Percentiles rank a stretch among this genome's conserved stretches.
These are phyloP conservation scores for Neopelma chrysocephalum DNA, from an alignment of 2,797 vertebrate genomes.

Conservation along the genomic window DNA sequence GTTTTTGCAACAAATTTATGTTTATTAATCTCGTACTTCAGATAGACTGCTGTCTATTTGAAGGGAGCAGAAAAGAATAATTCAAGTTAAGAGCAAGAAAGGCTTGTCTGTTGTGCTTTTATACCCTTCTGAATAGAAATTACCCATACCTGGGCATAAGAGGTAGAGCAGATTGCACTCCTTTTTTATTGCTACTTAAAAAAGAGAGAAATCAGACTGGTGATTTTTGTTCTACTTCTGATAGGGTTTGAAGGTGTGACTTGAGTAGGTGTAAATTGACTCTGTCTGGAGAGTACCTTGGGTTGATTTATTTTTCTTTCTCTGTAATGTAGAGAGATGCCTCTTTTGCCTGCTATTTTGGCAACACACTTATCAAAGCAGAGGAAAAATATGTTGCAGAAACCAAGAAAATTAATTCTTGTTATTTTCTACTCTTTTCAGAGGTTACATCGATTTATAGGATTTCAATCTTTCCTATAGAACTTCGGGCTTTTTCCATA, in stretches of 20 bases:
- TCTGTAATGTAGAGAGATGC: not conserved
- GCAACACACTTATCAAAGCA: not conserved
- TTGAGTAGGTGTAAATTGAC: not conserved
- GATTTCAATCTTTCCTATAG: not conserved
- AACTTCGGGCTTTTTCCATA: accelerated
- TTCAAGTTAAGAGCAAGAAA: not conserved
- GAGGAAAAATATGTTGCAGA: not conserved
- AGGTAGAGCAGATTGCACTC: not conserved
- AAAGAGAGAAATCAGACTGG: not conserved
- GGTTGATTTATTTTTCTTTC: not conserved
- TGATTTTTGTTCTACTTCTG: not conserved
- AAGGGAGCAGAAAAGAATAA: not conserved
- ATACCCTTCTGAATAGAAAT: not conserved
- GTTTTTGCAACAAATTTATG: not conserved
- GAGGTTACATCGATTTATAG: not conserved
- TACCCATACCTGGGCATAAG: not conserved
- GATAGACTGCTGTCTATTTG: not conserved
- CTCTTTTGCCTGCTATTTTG: not conserved
- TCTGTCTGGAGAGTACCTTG: not conserved
- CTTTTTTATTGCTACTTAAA: not conserved
- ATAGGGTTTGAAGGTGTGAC: not conserved
- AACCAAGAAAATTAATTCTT: not conserved
- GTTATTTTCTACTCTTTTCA: not conserved
- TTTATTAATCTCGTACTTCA: not conserved
- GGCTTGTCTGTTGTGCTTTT: not conserved